Evolutionary conservation across 2,888 invertebrate genomes (phyloP).

Genomic region (Syrphus vitripennis): DNA sequence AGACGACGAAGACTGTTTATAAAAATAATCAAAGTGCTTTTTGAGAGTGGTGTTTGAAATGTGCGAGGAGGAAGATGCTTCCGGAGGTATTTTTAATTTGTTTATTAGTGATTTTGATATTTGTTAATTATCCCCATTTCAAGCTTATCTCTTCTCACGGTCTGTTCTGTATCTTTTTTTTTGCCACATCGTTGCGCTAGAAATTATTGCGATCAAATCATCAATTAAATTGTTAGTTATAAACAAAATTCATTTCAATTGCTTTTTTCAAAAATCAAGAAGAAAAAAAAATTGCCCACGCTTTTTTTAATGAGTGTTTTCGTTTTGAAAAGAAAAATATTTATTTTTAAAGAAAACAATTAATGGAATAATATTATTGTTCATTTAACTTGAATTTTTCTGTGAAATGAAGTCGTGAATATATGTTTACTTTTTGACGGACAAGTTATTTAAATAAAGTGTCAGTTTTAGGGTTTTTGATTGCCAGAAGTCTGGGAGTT

Average conservation of each 20-base stretch:
- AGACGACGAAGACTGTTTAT: background rate
- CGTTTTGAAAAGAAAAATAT: background rate
- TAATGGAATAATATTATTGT: background rate
- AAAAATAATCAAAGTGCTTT: constrained; percentile 42
- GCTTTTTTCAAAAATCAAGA: background rate
- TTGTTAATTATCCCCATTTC: background rate
- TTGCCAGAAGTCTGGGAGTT: background rate
- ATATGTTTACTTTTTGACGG: background rate
- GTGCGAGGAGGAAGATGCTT: constrained; percentile 56
- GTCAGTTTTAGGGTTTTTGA: background rate
- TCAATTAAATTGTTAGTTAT: constrained; percentile 13
- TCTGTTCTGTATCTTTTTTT: constrained; percentile 22
- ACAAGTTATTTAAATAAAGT: background rate
- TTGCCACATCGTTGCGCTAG: background rate
- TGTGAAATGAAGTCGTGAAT: background rate
- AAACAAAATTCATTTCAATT: background rate
- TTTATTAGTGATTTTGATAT: constrained; percentile 48
- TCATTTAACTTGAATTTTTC: background rate
- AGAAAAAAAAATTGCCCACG: background rate
- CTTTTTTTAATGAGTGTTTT: constrained; percentile 1
- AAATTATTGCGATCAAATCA: background rate
- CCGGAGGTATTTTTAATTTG: constrained; percentile 48
- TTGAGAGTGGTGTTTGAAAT: constrained; percentile 18
- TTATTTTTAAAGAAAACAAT: background rate
- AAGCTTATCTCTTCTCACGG: background rate